Conservation (phyloP, 2,113 vertebrate genomes). For the Forbesichthys agassizii region DNA sequence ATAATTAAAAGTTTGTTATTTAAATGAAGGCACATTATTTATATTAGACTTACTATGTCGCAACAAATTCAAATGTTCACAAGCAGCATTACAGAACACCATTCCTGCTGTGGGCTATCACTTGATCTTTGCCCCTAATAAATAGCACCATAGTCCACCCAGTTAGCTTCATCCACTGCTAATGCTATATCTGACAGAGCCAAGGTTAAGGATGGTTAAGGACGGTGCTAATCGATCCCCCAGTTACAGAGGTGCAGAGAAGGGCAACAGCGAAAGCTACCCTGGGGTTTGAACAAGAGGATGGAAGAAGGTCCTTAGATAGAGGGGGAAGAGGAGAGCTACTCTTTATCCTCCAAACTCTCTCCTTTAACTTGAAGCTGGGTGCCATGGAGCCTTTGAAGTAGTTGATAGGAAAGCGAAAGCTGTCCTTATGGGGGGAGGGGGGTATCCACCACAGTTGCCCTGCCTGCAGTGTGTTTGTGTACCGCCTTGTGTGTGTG, state of each 20-base stretch:
- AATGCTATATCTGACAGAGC: slow-evolving; percentile 2
- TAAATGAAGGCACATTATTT: slow-evolving; percentile 12
- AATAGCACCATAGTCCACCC: slow-evolving; percentile 32
- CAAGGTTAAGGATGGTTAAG: slow-evolving; percentile 68
- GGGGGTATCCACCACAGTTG: slow-evolving; percentile 70
- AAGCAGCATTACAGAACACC: neutral
- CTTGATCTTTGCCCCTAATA: slow-evolving; percentile 41
- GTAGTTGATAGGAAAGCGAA: slow-evolving; percentile 55
- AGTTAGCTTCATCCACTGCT: slow-evolving; percentile 6
- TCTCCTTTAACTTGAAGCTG: slow-evolving; percentile 71
- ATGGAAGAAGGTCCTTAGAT: neutral
- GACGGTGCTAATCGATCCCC: slow-evolving; percentile 73
- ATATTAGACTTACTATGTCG: too few species aligned
- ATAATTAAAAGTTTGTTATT: slow-evolving; percentile 3
- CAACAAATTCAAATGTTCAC: too few species aligned
- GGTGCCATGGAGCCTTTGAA: slow-evolving; percentile 79
- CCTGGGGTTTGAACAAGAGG: slow-evolving; percentile 6
- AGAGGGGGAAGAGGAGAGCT: slow-evolving; percentile 42
- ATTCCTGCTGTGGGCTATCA: slow-evolving; percentile 16
- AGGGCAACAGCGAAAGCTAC: neutral
- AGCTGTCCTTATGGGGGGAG: slow-evolving; percentile 66
- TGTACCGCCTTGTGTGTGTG: slow-evolving; percentile 24
- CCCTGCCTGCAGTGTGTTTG: slow-evolving; percentile 45
- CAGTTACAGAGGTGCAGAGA: slow-evolving; percentile 61
- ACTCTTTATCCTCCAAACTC: slow-evolving; percentile 67